phyloP scores from a whole-genome alignment of 2,797 vertebrate genomes.

The Sarcophilus harrisii region DNA sequence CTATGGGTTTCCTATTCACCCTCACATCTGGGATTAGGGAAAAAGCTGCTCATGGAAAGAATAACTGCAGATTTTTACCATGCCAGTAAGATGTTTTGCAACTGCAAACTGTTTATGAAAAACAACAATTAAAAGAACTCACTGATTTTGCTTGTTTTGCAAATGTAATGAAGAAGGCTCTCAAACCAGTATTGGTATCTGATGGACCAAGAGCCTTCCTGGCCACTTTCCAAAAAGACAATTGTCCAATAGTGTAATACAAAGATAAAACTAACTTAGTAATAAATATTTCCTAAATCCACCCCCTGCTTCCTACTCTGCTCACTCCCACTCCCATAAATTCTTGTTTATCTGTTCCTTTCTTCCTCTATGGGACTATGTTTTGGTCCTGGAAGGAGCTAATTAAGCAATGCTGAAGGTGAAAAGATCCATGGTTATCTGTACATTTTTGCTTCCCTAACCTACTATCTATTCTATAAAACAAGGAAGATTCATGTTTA shows the following conservation, averaged over 20 bases:
- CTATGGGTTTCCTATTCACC: constrained; percentile 56
- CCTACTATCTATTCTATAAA: not conserved
- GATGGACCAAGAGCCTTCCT: constrained; percentile 63
- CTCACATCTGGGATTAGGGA: constrained; percentile 49
- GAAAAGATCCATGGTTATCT: not conserved
- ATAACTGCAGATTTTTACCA: constrained; percentile 48
- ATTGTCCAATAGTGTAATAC: constrained; percentile 79
- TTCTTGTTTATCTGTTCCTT: not conserved
- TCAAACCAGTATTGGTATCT: not conserved
- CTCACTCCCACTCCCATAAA: not conserved
- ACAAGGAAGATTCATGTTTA: not conserved
- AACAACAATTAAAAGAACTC: not conserved
- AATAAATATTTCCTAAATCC: constrained; percentile 70
- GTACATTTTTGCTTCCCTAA: not conserved
- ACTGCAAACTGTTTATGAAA: constrained; percentile 9
- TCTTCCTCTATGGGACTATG: not conserved
- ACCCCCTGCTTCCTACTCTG: not conserved
- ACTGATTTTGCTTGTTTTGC: constrained; percentile 42
- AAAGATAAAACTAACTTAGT: constrained; percentile 66
- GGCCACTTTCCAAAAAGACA: constrained; percentile 75
- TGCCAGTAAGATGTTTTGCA: constrained; percentile 9
- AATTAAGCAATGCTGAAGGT: not conserved
- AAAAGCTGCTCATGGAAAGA: constrained; percentile 64
- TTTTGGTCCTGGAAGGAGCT: not conserved
- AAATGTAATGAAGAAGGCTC: constrained; percentile 35